Conservation (phyloP, 2,888 invertebrate species). For the Eulithis prunata region DNA sequence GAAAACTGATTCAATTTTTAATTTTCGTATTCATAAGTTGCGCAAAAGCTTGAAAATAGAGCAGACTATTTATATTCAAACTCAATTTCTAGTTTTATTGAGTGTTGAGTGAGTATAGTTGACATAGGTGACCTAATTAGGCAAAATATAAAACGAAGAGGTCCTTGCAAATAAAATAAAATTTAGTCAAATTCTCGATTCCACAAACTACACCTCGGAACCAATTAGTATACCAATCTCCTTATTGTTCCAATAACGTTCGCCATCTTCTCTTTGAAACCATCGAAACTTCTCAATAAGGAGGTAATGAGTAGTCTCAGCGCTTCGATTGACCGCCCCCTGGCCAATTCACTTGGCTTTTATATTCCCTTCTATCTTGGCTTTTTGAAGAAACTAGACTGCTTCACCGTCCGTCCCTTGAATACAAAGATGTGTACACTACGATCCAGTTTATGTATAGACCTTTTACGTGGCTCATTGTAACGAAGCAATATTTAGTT, state of each 20-base stretch:
- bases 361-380: constrained; percentile 68
- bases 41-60: too few species aligned
- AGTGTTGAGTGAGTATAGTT: too few species aligned
- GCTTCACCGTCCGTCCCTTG: constrained; percentile 51
- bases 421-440: constrained; percentile 58
- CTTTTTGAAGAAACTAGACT: constrained; percentile 61
- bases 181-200: not conserved
- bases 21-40: not conserved
- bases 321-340: constrained; percentile 78
- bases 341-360: constrained; percentile 69
- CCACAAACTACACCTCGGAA: too few species aligned
- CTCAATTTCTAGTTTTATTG: too few species aligned
- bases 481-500: constrained; percentile 26
- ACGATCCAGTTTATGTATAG: constrained; percentile 28
- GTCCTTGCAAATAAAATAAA: too few species aligned
- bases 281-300: constrained; percentile 46
- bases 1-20: not conserved
- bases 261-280: constrained; percentile 16
- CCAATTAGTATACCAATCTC: not conserved
- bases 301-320: constrained; percentile 74
- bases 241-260: constrained; percentile 5
- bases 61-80: too few species aligned
- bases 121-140: too few species aligned
- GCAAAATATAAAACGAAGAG: too few species aligned
- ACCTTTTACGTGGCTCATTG: constrained; percentile 27